A percentile compares a stretch with the other conserved stretches of the same genome.
Conservation (phyloP, 2,888 invertebrate genomes). For the Tineola bisselliella region DNA sequence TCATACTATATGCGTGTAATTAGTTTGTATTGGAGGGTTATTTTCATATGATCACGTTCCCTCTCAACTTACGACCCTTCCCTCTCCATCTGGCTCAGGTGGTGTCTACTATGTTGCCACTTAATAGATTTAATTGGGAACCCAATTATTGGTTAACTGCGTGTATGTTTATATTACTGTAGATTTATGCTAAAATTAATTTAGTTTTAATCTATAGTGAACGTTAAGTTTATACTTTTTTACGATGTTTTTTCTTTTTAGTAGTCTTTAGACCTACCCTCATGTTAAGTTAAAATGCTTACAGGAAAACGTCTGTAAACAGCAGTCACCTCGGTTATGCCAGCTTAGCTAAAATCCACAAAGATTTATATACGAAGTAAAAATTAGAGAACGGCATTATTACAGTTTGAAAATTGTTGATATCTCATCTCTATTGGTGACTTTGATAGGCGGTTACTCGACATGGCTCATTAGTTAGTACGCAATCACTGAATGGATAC, state of each 20-base stretch:
- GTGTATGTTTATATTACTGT: neutral
- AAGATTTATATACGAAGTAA: no score
- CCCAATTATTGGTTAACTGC: neutral
- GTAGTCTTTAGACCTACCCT: no score
- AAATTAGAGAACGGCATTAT: neutral
- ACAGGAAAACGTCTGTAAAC: no score
- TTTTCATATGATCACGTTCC: neutral
- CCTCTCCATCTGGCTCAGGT: neutral
- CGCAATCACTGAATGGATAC: conserved; percentile 8
- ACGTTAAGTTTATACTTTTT: no score
- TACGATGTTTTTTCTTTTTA: no score
- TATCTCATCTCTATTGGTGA: conserved; percentile 4
- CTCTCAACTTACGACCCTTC: neutral
- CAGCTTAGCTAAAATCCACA: no score
- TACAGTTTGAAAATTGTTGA: neutral
- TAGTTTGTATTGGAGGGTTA: neutral
- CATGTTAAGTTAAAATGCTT: no score
- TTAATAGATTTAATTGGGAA: conserved; percentile 1
- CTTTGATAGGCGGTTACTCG: neutral
- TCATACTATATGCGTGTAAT: neutral
- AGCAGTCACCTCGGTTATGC: no score
- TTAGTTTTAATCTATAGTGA: no score
- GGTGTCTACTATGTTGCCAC: neutral
- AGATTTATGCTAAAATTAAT: neutral
- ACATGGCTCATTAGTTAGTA: conserved; percentile 4